Conservation (phyloP, 2,797 vertebrate genomes). For the Myiothlypis chrysogaster region DNA sequence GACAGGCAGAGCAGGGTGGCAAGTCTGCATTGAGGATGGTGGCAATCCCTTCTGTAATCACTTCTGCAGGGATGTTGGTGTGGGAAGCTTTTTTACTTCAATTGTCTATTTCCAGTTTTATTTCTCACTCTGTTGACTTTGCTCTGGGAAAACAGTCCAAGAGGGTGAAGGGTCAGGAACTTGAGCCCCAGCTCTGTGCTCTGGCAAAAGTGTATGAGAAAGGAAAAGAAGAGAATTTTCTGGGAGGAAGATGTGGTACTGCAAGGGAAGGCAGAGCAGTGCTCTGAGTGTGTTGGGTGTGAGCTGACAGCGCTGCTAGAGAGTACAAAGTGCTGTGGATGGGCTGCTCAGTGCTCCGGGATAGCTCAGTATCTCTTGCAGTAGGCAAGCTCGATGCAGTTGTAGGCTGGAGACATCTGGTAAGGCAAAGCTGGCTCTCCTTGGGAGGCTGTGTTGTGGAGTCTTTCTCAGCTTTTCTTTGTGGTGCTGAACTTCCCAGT, state of each 20-base stretch:
- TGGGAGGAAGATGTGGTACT: neutral
- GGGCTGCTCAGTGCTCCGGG: neutral
- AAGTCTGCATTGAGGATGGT: neutral
- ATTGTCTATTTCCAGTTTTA: neutral
- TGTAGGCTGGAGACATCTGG: neutral
- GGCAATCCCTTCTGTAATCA: neutral
- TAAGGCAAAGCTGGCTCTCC: neutral
- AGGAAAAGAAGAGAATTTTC: neutral
- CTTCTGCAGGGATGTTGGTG: neutral
- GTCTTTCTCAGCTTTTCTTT: neutral
- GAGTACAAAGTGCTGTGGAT: neutral
- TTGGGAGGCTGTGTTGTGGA: neutral
- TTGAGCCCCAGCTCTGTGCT: neutral
- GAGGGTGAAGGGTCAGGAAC: neutral
- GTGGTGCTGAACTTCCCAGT: neutral
- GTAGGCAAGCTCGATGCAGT: neutral
- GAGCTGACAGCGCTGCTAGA: neutral
- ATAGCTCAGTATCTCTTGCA: neutral
- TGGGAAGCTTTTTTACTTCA: neutral
- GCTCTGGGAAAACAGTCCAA: neutral
- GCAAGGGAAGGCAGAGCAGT: accelerated
- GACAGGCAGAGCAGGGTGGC: neutral
- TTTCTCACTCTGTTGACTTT: neutral
- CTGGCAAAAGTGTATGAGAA: neutral
- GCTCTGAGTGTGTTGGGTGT: neutral